A percentile compares a stretch with the other conserved stretches of the same genome.
Evolutionary conservation across 2,797 vertebrate species (phyloP).

Genomic region (Acanthurus tractus): DNA sequence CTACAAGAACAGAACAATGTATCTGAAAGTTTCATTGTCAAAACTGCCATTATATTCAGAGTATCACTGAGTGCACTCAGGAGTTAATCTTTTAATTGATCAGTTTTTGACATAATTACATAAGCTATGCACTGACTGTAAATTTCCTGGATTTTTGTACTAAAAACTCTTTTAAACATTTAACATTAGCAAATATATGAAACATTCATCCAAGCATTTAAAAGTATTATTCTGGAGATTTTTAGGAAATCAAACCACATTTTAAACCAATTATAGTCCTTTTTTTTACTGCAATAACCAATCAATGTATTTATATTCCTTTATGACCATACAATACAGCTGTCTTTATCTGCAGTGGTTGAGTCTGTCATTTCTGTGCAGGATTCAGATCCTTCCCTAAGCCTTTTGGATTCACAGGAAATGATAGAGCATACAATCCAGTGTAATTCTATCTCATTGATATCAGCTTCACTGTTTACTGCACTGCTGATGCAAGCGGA

Average conservation of each 20-base stretch:
- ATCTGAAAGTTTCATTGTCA: conserved; percentile 37
- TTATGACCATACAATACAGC: neutral
- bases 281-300: neutral
- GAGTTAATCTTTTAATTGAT: conserved; percentile 37
- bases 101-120: conserved; percentile 11
- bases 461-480: neutral
- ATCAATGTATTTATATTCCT: neutral
- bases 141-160: conserved; percentile 4
- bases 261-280: neutral
- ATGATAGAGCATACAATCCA: neutral
- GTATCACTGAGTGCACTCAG: conserved; percentile 1
- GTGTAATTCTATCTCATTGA: neutral
- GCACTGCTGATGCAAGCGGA: neutral
- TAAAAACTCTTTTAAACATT: neutral
- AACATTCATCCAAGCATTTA: neutral
- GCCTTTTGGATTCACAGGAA: neutral
- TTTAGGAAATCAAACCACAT: neutral
- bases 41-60: conserved; percentile 37
- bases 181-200: neutral
- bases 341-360: neutral
- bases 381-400: neutral
- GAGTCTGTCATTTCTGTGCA: neutral
- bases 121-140: conserved; percentile 4
- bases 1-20: conserved; percentile 23
- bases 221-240: neutral